Evolutionary conservation across 2,113 vertebrate genomes (phyloP).

Genomic region (Poecilia latipinna): DNA sequence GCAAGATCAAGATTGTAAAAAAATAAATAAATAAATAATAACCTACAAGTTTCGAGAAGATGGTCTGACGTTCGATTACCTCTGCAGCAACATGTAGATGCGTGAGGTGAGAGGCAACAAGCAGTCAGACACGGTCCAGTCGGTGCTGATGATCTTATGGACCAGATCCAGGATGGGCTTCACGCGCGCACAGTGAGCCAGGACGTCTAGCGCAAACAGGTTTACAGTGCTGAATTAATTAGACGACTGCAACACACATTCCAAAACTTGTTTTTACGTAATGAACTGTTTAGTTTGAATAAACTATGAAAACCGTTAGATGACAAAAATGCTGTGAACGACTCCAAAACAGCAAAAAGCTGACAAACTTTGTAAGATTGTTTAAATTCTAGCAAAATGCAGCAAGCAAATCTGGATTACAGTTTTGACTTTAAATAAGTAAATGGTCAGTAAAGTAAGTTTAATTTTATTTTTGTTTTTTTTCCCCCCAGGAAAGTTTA

Average conservation of each 20-base stretch:
- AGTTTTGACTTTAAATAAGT: no score
- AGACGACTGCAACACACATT: background rate
- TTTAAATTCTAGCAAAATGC: no score
- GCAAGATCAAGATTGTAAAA: background rate
- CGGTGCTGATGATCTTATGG: conserved; percentile 94
- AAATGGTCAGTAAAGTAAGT: no score
- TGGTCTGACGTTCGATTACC: conserved; percentile 73
- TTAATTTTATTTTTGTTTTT: no score
- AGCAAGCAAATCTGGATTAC: no score
- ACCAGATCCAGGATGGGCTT: conserved; percentile 96
- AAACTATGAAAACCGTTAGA: no score
- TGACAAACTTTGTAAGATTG: no score
- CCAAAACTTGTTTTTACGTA: background rate
- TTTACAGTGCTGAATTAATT: background rate
- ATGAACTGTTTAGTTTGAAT: no score
- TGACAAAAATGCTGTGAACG: no score
- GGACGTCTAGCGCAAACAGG: conserved; percentile 82
- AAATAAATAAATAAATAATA: background rate
- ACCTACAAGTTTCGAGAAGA: background rate
- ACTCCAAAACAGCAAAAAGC: no score
- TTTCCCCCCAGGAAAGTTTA: no score
- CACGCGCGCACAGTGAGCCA: conserved; percentile 92
- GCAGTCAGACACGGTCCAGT: conserved; percentile 93
- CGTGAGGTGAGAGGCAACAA: conserved; percentile 95
- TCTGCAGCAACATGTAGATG: conserved; percentile 96